Evolutionary conservation across 2,113 vertebrate genomes (phyloP).

Genomic region (Stomatorhinus ivindoensis): DNA sequence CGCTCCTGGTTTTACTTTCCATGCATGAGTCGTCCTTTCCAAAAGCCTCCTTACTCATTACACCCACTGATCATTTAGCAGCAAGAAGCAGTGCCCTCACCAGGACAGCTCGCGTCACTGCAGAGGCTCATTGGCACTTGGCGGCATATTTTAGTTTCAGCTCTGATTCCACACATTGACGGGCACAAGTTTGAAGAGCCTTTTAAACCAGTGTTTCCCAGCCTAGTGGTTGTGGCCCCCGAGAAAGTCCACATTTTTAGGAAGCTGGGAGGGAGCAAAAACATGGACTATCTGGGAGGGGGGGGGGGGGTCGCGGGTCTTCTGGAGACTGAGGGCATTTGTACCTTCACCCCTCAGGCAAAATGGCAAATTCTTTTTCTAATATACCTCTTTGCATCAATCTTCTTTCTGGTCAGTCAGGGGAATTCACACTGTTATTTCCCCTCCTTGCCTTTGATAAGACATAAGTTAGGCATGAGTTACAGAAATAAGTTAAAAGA

Average conservation of each 20-base stretch:
- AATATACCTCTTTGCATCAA: not conserved
- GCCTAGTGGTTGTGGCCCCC: not conserved
- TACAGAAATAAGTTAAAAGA: not conserved
- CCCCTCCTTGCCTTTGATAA: not conserved
- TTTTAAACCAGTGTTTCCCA: not conserved
- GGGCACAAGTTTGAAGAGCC: not conserved
- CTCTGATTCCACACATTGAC: not conserved
- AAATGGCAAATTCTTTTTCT: not conserved
- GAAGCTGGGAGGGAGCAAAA: not conserved
- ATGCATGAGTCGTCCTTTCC: not conserved
- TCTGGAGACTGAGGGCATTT: not conserved
- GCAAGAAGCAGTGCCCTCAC: not conserved
- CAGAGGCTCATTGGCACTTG: not conserved
- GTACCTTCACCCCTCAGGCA: not conserved
- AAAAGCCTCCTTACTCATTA: not conserved
- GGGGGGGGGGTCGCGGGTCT: not conserved
- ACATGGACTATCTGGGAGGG: not conserved
- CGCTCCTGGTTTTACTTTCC: constrained; percentile 1
- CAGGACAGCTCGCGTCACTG: not conserved
- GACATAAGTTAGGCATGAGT: not conserved
- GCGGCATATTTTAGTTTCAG: not conserved
- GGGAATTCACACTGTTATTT: not conserved
- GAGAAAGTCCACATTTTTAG: not conserved
- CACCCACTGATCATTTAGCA: not conserved
- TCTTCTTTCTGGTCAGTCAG: not conserved